Conservation (phyloP, 2,888 invertebrate genomes). For the Meteorus colon region DNA sequence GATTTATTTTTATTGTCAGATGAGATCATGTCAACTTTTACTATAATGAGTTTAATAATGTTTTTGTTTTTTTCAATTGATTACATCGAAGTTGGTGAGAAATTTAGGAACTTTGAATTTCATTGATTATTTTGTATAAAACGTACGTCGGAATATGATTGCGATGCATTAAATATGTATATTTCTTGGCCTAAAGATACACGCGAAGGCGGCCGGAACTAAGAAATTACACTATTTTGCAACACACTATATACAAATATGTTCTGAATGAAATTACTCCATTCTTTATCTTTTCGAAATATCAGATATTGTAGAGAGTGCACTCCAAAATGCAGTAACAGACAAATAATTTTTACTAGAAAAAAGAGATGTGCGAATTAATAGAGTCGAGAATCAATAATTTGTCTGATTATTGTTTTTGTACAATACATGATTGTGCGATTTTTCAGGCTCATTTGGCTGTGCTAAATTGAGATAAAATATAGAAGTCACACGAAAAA, state of each 20-base stretch:
- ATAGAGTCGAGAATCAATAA: constrained; percentile 35
- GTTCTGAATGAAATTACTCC: constrained; percentile 58
- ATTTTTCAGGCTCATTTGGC: constrained; percentile 54
- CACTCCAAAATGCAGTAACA: constrained; percentile 48
- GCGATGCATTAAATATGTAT: not conserved
- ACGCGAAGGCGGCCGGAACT: constrained; percentile 51
- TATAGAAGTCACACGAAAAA: constrained; percentile 36
- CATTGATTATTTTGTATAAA: not conserved
- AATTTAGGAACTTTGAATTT: not conserved
- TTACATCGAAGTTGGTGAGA: constrained; percentile 6
- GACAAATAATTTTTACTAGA: constrained; percentile 50
- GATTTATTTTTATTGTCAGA: not conserved
- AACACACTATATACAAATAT: constrained; percentile 55
- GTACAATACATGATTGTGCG: constrained; percentile 38
- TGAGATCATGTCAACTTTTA: constrained; percentile 3
- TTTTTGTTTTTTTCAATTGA: not conserved
- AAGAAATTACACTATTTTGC: constrained; percentile 61
- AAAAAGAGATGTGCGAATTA: constrained; percentile 10
- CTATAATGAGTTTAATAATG: not conserved
- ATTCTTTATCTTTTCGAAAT: constrained; percentile 54
- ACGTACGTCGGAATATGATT: not conserved
- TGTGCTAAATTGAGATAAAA: constrained; percentile 52
- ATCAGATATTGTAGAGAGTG: constrained; percentile 51
- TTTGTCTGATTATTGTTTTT: constrained; percentile 24
- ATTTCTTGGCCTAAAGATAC: not conserved